Conservation (phyloP, 2,113 vertebrate genomes). For the Gopherus flavomarginatus region DNA sequence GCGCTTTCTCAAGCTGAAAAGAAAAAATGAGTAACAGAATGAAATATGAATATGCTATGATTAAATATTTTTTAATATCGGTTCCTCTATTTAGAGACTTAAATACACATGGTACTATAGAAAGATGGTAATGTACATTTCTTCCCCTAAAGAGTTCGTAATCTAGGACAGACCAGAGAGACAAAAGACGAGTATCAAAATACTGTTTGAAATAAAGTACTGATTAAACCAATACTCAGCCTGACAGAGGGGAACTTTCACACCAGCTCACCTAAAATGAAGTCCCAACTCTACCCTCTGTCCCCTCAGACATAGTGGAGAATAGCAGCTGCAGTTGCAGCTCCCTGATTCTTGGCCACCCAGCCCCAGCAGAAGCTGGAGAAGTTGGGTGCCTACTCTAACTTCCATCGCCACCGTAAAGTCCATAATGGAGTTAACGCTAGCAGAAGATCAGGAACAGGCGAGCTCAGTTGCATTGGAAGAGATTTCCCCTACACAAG, state of each 20-base stretch:
- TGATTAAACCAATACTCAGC: not conserved
- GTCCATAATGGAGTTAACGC: not conserved
- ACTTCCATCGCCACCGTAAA: not conserved
- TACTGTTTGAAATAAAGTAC: not conserved
- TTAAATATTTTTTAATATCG: not conserved
- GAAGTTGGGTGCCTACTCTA: not conserved
- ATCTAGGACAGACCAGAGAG: not conserved
- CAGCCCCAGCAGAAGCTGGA: not conserved
- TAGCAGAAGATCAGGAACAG: not conserved
- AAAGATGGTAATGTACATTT: not conserved
- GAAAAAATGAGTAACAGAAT: slow-evolving; percentile 48
- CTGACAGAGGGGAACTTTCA: not conserved
- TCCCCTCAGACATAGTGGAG: not conserved
- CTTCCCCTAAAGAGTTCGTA: not conserved
- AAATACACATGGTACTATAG: not conserved
- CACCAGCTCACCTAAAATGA: not conserved
- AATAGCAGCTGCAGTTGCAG: not conserved
- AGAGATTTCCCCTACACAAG: not conserved
- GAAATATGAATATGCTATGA: not conserved
- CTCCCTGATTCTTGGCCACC: not conserved
- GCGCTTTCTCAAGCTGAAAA: slow-evolving; percentile 88
- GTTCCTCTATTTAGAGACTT: not conserved
- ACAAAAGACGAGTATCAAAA: slow-evolving; percentile 10
- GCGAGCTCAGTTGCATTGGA: not conserved
- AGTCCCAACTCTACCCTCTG: not conserved